These are phyloP conservation scores for Acipenser transmontanus DNA, from an alignment of 2,797 vertebrate species.

Conservation along the genomic window DNA sequence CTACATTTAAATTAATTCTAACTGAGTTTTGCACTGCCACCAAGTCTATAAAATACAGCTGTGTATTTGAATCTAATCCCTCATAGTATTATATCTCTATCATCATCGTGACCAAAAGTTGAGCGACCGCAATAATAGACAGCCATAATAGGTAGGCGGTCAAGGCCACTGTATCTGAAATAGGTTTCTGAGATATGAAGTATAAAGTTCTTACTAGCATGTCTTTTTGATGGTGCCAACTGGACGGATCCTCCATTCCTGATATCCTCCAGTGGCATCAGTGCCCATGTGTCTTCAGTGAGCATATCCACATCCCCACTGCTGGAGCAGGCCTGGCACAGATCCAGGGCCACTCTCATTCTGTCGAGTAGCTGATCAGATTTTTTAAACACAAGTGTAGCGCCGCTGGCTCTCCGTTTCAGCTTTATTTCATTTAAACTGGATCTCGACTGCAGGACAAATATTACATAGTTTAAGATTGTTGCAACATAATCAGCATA, in stretches of 20 bases:
- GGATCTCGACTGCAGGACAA: no score
- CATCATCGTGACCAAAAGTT: no score
- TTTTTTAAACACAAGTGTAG: no score
- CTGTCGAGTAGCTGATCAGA: not conserved
- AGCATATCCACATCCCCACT: not conserved
- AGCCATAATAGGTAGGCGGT: not conserved
- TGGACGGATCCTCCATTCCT: slow-evolving; percentile 10
- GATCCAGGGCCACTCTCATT: slow-evolving; percentile 17
- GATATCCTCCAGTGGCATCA: slow-evolving; percentile 17
- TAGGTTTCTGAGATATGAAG: slow-evolving; percentile 2
- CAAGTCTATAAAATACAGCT: not conserved
- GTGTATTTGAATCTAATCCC: not conserved
- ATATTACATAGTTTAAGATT: no score
- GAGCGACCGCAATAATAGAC: no score
- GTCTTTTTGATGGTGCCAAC: slow-evolving; percentile 21
- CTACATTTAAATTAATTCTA: not conserved
- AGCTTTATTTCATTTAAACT: no score
- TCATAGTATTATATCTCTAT: no score
- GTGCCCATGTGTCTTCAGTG: slow-evolving; percentile 18
- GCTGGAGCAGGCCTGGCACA: slow-evolving; percentile 11
- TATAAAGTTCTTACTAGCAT: not conserved
- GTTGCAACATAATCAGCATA: no score
- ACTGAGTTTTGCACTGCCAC: not conserved
- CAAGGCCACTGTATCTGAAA: not conserved
- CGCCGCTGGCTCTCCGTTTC: no score